These are phyloP conservation scores for Zosterops borbonicus DNA, from an alignment of 2,113 vertebrate species.

Conservation along the genomic window DNA sequence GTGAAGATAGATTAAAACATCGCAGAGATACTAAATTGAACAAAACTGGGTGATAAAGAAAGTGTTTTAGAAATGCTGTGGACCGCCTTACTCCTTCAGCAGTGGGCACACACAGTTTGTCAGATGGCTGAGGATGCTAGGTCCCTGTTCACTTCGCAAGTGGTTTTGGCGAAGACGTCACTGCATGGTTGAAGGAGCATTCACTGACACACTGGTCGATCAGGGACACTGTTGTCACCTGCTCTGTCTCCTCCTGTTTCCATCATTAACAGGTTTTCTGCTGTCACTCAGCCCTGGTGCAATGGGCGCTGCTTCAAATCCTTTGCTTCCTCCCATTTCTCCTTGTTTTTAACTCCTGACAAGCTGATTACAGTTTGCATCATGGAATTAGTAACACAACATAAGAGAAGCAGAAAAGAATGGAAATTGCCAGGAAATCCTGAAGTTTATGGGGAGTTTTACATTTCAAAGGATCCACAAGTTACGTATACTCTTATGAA, in stretches of 20 bases:
- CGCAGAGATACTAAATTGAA: not conserved
- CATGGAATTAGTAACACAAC: not conserved
- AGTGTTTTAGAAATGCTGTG: not conserved
- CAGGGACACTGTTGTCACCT: not conserved
- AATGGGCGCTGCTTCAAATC: not conserved
- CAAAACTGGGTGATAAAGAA: not conserved
- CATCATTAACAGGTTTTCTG: not conserved
- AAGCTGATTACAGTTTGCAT: not conserved
- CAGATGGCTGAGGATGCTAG: not conserved
- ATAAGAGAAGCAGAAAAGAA: not conserved
- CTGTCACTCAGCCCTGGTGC: not conserved
- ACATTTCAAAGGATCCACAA: not conserved
- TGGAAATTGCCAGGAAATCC: not conserved
- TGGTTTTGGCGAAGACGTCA: not conserved
- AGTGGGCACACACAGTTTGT: fast-evolving
- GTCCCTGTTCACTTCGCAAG: not conserved
- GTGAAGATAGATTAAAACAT: not conserved
- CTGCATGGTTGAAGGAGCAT: fast-evolving
- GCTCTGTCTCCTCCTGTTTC: not conserved
- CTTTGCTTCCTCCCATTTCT: not conserved
- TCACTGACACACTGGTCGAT: not conserved
- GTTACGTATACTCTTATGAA: fast-evolving
- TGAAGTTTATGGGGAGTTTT: not conserved
- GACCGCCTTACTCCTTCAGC: not conserved
- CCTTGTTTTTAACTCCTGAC: not conserved